Evolutionary conservation across 2,113 vertebrate species (phyloP).

Genomic region (Zosterops japonicus): DNA sequence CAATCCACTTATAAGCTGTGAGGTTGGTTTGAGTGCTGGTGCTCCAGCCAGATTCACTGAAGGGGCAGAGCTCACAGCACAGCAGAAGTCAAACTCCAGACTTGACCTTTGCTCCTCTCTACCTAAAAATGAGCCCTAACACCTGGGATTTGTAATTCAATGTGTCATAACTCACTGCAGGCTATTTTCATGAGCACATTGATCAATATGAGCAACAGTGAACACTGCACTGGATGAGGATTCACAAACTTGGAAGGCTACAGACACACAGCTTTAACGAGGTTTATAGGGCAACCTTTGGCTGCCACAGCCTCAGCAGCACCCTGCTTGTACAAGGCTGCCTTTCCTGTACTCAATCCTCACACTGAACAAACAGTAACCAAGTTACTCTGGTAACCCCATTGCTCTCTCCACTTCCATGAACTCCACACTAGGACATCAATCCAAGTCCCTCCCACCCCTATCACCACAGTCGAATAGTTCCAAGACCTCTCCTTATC

Average conservation of each 20-base stretch:
- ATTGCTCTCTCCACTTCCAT: neutral
- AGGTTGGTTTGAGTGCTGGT: neutral
- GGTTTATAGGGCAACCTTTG: neutral
- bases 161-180: neutral
- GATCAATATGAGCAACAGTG: neutral
- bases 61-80: neutral
- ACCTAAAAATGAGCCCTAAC: neutral
- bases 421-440: neutral
- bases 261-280: slow-evolving; percentile 2
- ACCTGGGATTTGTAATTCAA: neutral
- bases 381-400: neutral
- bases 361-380: neutral
- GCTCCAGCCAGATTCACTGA: neutral
- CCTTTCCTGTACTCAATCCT: neutral
- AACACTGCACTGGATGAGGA: slow-evolving; percentile 1
- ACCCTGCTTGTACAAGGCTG: neutral
- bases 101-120: neutral
- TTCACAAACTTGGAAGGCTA: neutral
- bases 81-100: neutral
- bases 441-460: neutral
- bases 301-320: neutral
- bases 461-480: neutral
- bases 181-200: neutral
- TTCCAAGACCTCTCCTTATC: neutral
- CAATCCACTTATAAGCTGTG: fast-evolving